Evolutionary conservation across 2,797 vertebrate species (phyloP).

Genomic region (Schizopygopsis pylzovi): DNA sequence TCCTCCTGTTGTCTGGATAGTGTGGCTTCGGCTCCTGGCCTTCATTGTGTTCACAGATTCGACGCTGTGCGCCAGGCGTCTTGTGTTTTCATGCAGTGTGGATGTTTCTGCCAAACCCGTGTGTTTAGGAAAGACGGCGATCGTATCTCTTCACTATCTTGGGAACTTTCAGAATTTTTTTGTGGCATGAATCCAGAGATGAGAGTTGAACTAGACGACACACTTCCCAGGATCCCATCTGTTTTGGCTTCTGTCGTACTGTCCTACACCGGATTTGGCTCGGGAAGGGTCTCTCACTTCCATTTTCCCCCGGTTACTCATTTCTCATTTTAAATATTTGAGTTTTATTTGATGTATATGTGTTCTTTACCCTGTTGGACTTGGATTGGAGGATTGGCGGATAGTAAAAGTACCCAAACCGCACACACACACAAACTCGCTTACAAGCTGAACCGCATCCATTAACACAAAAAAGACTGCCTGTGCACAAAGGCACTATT

Average conservation of each 20-base stretch:
- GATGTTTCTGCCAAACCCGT: constrained; percentile 9
- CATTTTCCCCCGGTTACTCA: constrained; percentile 16
- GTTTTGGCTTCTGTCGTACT: neutral
- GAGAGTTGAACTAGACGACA: neutral
- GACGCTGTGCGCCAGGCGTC: constrained; percentile 5
- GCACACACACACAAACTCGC: constrained; percentile 13
- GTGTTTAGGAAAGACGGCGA: neutral
- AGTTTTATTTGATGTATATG: constrained; percentile 46
- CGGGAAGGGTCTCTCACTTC: neutral
- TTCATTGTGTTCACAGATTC: constrained; percentile 38
- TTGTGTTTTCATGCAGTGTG: neutral
- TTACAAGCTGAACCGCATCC: constrained; percentile 10
- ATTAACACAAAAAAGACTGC: constrained; percentile 29
- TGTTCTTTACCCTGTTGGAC: constrained; percentile 42
- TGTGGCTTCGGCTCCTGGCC: constrained; percentile 28
- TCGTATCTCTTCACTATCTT: neutral
- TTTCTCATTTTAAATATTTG: constrained; percentile 28
- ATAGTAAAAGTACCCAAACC: constrained; percentile 41
- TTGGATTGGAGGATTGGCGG: constrained; percentile 37
- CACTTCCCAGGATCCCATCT: neutral
- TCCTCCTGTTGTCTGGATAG: constrained; percentile 1
- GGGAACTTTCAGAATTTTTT: constrained; percentile 3
- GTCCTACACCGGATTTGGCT: constrained; percentile 5
- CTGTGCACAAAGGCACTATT: constrained; percentile 50
- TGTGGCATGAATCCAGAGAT: neutral